These are phyloP conservation scores for Adoxophyes honmai DNA, from an alignment of 1,140 invertebrate genomes.

Conservation along the genomic window DNA sequence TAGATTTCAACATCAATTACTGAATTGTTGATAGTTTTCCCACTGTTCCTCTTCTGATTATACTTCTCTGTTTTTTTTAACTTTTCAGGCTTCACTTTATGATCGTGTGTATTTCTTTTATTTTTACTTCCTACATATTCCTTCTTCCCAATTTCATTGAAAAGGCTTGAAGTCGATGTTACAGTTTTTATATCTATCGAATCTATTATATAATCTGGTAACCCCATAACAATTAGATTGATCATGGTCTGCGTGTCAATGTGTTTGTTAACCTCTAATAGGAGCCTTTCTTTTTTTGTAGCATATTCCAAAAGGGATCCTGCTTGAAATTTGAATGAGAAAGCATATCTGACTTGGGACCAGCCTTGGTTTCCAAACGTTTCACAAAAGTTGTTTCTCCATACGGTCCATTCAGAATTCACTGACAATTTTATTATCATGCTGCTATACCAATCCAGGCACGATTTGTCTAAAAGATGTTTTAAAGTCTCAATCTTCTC, in stretches of 20 bases:
- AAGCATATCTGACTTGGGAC: too few relatives aligned
- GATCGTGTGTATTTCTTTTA: neutral
- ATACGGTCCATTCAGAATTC: constrained; percentile 25
- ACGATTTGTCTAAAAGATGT: constrained; percentile 23
- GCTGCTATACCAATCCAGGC: constrained; percentile 24
- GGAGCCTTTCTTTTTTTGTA: too few relatives aligned
- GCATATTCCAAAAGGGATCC: neutral
- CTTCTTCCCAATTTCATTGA: constrained; percentile 8
- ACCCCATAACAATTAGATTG: constrained; percentile 3
- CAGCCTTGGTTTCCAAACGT: neutral
- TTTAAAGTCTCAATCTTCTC: neutral
- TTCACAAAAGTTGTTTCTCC: constrained; percentile 26
- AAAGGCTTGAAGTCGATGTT: neutral
- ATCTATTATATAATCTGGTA: constrained; percentile 1
- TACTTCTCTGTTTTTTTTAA: constrained; percentile 5
- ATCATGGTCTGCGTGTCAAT: constrained; percentile 1
- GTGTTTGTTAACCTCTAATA: too few relatives aligned
- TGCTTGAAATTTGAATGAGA: neutral
- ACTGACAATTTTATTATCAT: constrained; percentile 23
- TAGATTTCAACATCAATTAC: constrained; percentile 13
- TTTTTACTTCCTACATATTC: neutral
- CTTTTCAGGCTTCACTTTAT: constrained; percentile 8
- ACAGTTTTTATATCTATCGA: neutral
- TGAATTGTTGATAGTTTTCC: constrained; percentile 11
- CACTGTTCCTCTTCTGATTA: neutral